These are phyloP conservation scores for Toxotes chatareus DNA, from an alignment of 2,113 vertebrate genomes.

Conservation along the genomic window DNA sequence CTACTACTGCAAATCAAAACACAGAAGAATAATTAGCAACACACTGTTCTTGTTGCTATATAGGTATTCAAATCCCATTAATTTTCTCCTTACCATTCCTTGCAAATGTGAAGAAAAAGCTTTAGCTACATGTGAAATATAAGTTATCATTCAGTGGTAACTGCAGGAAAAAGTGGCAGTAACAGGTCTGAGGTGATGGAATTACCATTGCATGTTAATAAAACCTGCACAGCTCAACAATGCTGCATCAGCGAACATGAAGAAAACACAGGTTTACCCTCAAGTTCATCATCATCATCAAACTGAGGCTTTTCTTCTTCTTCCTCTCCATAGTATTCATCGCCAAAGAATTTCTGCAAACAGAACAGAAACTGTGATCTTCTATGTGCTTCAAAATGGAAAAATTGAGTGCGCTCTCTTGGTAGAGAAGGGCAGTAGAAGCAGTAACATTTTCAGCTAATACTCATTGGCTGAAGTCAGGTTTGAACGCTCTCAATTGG, in stretches of 20 bases:
- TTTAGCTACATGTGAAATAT: no score
- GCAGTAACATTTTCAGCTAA: no score
- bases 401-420: not conserved
- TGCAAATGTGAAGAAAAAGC: no score
- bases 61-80: no score
- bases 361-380: not conserved
- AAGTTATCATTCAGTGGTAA: not conserved
- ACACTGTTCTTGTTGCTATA: not conserved
- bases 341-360: conserved; percentile 87
- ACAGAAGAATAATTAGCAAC: not conserved
- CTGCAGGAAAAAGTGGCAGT: not conserved
- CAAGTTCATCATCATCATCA: conserved; percentile 86
- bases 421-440: no score
- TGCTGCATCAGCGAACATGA: not conserved
- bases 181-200: not conserved
- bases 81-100: no score
- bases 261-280: conserved; percentile 77
- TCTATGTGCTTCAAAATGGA: not conserved
- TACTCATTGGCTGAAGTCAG: not conserved
- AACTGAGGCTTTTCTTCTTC: conserved; percentile 92
- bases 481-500: not conserved
- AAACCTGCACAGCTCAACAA: not conserved
- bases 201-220: not conserved
- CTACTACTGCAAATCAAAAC: not conserved
- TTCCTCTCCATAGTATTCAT: conserved; percentile 85